Conservation (phyloP, 2,888 invertebrate genomes). For the Hirtodrosophila cameraria region DNA sequence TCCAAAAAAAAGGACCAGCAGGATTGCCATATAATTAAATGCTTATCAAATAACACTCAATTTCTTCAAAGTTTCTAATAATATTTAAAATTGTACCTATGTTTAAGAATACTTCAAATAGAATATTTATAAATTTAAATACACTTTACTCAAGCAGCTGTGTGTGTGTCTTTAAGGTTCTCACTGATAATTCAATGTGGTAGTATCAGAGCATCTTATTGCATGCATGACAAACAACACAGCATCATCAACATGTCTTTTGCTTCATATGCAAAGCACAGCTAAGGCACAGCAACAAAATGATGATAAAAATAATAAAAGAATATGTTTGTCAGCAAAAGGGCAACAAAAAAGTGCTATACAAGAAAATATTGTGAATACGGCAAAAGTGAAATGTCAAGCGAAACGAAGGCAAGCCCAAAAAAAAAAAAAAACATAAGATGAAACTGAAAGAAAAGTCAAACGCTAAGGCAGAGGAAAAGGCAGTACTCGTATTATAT, state of each 20-base stretch:
- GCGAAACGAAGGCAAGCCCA: slow-evolving; percentile 53
- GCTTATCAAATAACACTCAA: too few species aligned
- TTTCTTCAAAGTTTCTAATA: too few species aligned
- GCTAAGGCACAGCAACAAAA: not conserved
- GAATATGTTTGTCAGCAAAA: slow-evolving; percentile 66
- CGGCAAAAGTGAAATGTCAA: slow-evolving; percentile 73
- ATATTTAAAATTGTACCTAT: too few species aligned
- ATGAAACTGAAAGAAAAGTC: slow-evolving; percentile 46
- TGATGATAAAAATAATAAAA: slow-evolving; percentile 2
- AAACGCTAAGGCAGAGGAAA: slow-evolving; percentile 26
- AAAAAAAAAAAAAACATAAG: too few species aligned
- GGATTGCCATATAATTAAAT: too few species aligned
- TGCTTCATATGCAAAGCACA: slow-evolving; percentile 38
- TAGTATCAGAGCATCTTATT: slow-evolving; percentile 28
- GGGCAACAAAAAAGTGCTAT: slow-evolving; percentile 33
- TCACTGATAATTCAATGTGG: slow-evolving; percentile 39
- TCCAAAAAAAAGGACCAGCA: too few species aligned
- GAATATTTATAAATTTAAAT: too few species aligned
- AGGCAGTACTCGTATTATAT: too few species aligned
- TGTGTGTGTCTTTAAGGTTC: slow-evolving; percentile 2
- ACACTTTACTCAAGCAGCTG: not conserved
- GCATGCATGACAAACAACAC: slow-evolving; percentile 51
- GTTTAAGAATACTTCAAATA: too few species aligned
- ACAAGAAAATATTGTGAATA: slow-evolving; percentile 46
- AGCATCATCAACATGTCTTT: slow-evolving; percentile 35